Conservation (phyloP, 2,888 invertebrate genomes). For the Amorpha juglandis region DNA sequence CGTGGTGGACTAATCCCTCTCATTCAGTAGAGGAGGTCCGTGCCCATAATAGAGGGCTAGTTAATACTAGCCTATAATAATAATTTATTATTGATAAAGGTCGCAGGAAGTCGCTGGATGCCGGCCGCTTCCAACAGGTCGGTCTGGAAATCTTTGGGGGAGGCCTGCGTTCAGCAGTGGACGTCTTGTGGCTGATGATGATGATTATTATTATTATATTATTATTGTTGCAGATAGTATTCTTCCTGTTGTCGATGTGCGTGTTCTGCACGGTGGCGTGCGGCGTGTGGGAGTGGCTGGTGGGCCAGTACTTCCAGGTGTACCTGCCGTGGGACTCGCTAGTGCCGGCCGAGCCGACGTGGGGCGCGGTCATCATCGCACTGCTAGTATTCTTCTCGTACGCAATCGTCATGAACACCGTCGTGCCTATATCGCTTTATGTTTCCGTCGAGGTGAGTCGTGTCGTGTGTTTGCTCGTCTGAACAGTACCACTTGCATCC, state of each 20-base stretch:
- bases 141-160: too few species aligned
- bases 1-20: too few species aligned
- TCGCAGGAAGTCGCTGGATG: too few species aligned
- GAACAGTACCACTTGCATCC: not conserved
- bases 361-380: conserved; percentile 96
- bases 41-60: too few species aligned
- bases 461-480: too few species aligned
- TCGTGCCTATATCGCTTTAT: conserved; percentile 99
- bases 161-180: too few species aligned
- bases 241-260: conserved; percentile 98
- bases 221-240: conserved; percentile 91
- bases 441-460: conserved; percentile 93
- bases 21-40: too few species aligned
- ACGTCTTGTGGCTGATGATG: too few species aligned
- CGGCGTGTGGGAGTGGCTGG: conserved; percentile 98
- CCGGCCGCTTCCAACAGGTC: too few species aligned
- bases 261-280: conserved; percentile 98
- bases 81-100: too few species aligned
- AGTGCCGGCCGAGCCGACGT: conserved; percentile 92
- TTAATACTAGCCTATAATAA: too few species aligned
- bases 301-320: conserved; percentile 94
- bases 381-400: conserved; percentile 99
- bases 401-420: conserved; percentile 99
- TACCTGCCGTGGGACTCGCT: conserved; percentile 98
- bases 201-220: not conserved